phyloP scores from a whole-genome alignment of 2,888 invertebrate genomes.

The Caenorhabditis japonica region DNA sequence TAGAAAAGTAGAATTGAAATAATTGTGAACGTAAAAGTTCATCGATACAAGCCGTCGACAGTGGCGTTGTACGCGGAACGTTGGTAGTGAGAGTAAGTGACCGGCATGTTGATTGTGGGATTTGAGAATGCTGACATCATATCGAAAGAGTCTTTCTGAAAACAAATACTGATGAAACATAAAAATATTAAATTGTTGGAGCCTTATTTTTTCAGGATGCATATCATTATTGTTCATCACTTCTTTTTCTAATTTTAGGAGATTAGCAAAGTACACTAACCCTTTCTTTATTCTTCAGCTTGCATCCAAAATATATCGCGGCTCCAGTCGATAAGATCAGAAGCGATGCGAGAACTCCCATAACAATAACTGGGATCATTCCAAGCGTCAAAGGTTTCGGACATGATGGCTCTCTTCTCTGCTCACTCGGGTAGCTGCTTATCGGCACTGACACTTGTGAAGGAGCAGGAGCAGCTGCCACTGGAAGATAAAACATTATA shows the following conservation, averaged over 20 bases:
- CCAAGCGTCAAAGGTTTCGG: constrained; percentile 11
- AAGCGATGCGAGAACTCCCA: constrained; percentile 17
- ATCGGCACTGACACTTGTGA: neutral
- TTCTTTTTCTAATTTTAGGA: no score
- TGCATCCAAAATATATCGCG: constrained; percentile 44
- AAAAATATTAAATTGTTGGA: no score
- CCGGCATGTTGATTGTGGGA: constrained; percentile 27
- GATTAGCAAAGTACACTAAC: constrained; percentile 5
- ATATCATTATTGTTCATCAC: no score
- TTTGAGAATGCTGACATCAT: constrained; percentile 53
- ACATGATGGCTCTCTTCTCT: constrained; percentile 16
- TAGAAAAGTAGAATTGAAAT: constrained; percentile 10
- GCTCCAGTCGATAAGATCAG: constrained; percentile 22
- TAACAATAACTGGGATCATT: constrained; percentile 13
- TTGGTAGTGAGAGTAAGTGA: constrained; percentile 45
- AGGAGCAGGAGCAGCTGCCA: constrained; percentile 11
- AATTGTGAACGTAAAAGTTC: constrained; percentile 21
- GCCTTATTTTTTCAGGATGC: no score
- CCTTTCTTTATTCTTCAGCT: constrained; percentile 30
- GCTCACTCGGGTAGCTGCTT: constrained; percentile 12
- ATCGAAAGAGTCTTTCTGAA: constrained; percentile 50
- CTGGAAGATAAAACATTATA: neutral
- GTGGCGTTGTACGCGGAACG: constrained; percentile 40
- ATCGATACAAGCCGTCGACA: constrained; percentile 26
- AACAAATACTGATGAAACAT: neutral